Base-by-base conservation (phyloP, 1,140 invertebrate genomes). In the Batillaria attramentaria region DNA sequence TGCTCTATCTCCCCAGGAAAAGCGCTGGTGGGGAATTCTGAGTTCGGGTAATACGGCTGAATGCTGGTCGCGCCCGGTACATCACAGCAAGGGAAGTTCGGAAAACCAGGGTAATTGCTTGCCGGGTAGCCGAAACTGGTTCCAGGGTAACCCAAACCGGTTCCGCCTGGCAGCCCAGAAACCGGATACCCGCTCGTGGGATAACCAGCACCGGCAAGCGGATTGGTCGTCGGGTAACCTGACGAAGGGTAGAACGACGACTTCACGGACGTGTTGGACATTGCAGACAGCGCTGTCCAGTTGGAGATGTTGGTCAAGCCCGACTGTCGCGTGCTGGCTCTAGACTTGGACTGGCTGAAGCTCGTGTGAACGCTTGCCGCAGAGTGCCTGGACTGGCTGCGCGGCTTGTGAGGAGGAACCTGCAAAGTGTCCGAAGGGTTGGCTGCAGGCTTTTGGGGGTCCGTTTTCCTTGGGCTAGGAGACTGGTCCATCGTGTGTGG, bases 1-100 rank as follows among this genome's bases (percentile, higher is more conserved):
- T 75, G 50, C 39, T 62, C 54, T 0, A 75, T 41, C 54, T 62
- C 73, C 31, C 72, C 73, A 10, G 73, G 73, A 39, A 62, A 75
- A 8, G n/a, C 37, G 28, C 73, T 37, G 10, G 39, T 57, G 1
- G 73, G 73, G 31, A 75, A 75, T 35, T 75, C 73, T n/a, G 39
- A 60, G 31, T 57, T 60, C 28, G 73, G 73, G 37, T 75, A 75
- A 8, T 39, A 28, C 13, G 31, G 8, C 24, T 62, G 33, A 2
- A 13, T 16, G n/a, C 68, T 42, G 8, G 28, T 33, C 39, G 57
- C 33, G n/a, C 72, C 73, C 1, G 73, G 54, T n/a, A 75, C 39
- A 24, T 62, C 73, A 39, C 73, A 62, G 24, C 54, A 75, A 28
- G 73, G 73, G 16, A 60, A 75, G 24, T 62, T 62, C 24, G 57